Conservation (phyloP, 2,113 vertebrate genomes). For the Orthonyx spaldingii region DNA sequence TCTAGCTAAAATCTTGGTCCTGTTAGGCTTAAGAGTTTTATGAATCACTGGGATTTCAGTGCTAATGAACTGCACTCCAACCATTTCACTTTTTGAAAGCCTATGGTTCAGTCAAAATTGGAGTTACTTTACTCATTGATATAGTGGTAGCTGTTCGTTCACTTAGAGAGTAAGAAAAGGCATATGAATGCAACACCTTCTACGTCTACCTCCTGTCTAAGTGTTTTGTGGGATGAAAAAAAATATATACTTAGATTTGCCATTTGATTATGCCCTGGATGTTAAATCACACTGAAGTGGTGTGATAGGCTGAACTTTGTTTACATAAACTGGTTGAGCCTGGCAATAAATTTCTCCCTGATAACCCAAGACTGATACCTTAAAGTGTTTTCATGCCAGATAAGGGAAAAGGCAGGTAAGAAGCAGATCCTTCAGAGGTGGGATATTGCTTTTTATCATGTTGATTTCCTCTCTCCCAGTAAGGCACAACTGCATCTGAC, state of each 20-base stretch:
- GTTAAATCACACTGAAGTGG: background rate
- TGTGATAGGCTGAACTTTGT: background rate
- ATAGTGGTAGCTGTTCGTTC: background rate
- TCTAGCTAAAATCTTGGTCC: background rate
- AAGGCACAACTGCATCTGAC: background rate
- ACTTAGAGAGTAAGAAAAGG: background rate
- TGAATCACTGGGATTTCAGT: background rate
- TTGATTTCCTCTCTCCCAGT: background rate
- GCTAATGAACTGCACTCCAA: background rate
- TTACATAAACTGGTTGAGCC: background rate
- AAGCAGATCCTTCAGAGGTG: background rate
- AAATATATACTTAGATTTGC: background rate
- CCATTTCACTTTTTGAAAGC: background rate
- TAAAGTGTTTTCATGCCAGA: background rate
- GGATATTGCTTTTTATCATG: background rate
- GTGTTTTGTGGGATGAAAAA: background rate
- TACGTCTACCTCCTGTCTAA: background rate
- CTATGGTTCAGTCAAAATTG: background rate
- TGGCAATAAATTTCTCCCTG: background rate
- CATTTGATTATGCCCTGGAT: background rate
- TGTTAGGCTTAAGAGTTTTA: background rate
- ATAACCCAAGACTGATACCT: background rate
- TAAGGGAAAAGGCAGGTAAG: background rate
- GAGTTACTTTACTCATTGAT: background rate
- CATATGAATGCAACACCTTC: background rate